These are phyloP conservation scores for Calvadosia cruxmelitensis DNA, from an alignment of 30 jellyfish, hydroid and myxozoan genomes.

Conservation along the genomic window DNA sequence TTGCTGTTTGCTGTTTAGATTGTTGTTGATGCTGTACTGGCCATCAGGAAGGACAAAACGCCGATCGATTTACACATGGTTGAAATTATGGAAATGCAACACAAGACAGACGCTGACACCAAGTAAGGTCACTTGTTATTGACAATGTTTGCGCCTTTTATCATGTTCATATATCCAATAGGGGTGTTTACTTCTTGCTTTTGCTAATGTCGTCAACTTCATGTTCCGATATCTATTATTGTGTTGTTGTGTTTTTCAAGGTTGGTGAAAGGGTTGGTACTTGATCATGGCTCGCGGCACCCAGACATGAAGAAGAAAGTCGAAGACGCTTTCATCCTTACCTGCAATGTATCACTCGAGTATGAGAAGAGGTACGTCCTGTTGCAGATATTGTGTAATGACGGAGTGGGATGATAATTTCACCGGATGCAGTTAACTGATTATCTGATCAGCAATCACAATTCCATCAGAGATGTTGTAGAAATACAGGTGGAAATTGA, in stretches of 20 bases:
- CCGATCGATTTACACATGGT: constrained; percentile 98
- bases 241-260: no score
- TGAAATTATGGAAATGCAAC: constrained; percentile 97
- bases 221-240: not conserved
- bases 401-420: no score
- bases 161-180: not conserved
- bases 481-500: no score
- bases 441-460: no score
- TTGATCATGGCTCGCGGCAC: constrained; percentile 99
- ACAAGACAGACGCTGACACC: constrained; percentile 89
- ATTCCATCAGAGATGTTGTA: no score
- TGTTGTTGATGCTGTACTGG: constrained; percentile 98
- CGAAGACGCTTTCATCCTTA: constrained; percentile 80
- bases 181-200: not conserved
- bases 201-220: not conserved
- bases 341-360: constrained; percentile 97
- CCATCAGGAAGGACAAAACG: constrained; percentile 55
- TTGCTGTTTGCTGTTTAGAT: constrained; percentile 22
- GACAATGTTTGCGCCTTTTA: constrained; percentile 30
- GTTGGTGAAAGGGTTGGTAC: constrained; percentile 79
- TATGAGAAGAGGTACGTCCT: constrained; percentile 99
- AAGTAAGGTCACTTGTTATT: constrained; percentile 62
- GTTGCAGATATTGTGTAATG: no score
- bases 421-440: no score
- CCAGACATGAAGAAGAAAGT: constrained; percentile 94